Evolutionary conservation across 2,888 invertebrate species (phyloP).

Genomic region (Phytoseiulus persimilis): DNA sequence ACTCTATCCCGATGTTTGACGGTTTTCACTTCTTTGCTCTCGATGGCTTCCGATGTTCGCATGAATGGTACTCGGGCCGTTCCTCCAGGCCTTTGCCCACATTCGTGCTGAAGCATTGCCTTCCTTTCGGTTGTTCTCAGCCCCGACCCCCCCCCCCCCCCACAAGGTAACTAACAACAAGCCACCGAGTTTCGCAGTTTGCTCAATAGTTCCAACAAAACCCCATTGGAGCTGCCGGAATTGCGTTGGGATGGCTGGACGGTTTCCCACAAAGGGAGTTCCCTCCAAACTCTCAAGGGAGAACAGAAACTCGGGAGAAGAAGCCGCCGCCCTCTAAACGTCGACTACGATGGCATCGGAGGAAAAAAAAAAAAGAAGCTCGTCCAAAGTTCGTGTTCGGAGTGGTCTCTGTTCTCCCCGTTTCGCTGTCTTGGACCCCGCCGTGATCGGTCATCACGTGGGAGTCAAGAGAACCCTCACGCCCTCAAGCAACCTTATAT

Average conservation of each 20-base stretch:
- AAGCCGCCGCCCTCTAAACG: background rate
- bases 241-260: background rate
- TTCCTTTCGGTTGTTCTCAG: too few species aligned
- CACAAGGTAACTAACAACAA: background rate
- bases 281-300: background rate
- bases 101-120: too few species aligned
- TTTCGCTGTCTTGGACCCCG: background rate
- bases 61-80: too few species aligned
- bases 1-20: background rate
- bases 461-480: background rate
- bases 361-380: background rate
- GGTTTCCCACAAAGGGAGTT: background rate
- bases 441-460: background rate
- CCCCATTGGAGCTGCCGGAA: background rate
- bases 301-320: background rate
- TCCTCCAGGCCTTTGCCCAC: too few species aligned
- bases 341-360: background rate
- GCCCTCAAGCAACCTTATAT: too few species aligned
- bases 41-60: too few species aligned
- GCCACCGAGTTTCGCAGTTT: background rate
- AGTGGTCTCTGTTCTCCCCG: background rate
- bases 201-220: background rate
- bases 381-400: background rate
- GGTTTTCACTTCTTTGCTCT: too few species aligned
- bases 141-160: too few species aligned